Base-by-base conservation (phyloP, 1,140 invertebrate species). In the Ectropis grisescens region DNA sequence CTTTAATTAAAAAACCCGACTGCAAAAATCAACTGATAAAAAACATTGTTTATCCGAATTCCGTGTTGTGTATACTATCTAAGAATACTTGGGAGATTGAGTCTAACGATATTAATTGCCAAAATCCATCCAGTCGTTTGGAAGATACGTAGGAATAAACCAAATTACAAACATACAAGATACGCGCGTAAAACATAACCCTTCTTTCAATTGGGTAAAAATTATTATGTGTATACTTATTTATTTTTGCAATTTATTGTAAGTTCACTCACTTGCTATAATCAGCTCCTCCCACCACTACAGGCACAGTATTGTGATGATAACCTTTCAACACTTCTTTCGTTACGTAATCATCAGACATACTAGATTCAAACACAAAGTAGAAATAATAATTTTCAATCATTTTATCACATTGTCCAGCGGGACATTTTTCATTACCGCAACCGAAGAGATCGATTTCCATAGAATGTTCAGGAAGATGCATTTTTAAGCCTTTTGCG, bases 391-490 rank as follows among this genome's bases (percentile, higher is more conserved):
- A 91, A 13, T 83, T 72, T 11, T 62, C 42, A 3, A 88, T 49
- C 2, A 58, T 42, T n/a, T 57, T 41, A 23, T 80, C 67, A 41
- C 84, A 86, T 4, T 40, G 16, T 11, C 51, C 42, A 4, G 22
- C 26, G 0, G 57, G 41, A 52, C 83, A 86, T 1, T 42, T 38
- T 1, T 48, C 11, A 7, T 48, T 42, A 1, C 81, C 82, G 69
- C 91, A 94, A 6, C 92, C 92, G 54, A 85, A 93, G 24, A 91
- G 83, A 62, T 92, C 89, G 1, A 93, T 84, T 8, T 33, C 40
- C 12, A 76, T 29, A 34, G 35, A 32, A 37, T 58, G 57, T 22
- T 54, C 29, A 35, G 56, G 43, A 27, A 93, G 84, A 41, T 85
- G 68, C 25, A 82, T 72, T 32, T 82, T 54, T 5, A 93, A 68